These are phyloP conservation scores for Pinna nobilis DNA, from an alignment of 1,140 invertebrate genomes.

Conservation along the genomic window DNA sequence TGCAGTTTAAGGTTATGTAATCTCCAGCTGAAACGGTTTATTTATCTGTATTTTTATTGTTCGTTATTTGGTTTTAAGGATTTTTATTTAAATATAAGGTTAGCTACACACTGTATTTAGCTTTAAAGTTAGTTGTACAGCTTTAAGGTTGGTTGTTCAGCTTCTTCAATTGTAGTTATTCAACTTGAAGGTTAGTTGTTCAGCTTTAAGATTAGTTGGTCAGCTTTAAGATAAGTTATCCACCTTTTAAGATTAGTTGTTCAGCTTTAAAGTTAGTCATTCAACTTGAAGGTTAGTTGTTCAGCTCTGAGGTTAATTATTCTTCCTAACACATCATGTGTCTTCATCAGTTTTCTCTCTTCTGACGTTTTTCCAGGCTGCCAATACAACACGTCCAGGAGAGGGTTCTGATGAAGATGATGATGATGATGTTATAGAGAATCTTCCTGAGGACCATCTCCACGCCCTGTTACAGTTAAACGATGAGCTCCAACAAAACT, in stretches of 20 bases:
- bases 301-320: neutral
- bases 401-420: conserved; percentile 17
- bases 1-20: no score
- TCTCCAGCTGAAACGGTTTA: neutral
- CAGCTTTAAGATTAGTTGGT: neutral
- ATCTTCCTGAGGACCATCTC: conserved; percentile 32
- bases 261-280: neutral
- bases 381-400: conserved; percentile 12
- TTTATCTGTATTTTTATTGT: neutral
- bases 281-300: neutral
- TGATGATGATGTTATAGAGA: neutral
- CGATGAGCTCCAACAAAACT: conserved; percentile 22
- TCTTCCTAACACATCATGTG: neutral
- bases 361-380: conserved; percentile 34
- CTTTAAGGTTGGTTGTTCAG: conserved; percentile 6
- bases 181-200: neutral
- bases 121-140: neutral
- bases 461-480: conserved; percentile 43
- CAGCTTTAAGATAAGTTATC: neutral
- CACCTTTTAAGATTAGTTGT: neutral
- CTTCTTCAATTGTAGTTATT: neutral
- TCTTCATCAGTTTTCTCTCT: conserved; percentile 17
- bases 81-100: neutral
- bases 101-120: neutral
- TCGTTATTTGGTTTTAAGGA: neutral